Evolutionary conservation across 2,113 vertebrate genomes (phyloP), one percentile per base, ranked within the genome.

Genomic region (Motacilla alba): DNA sequence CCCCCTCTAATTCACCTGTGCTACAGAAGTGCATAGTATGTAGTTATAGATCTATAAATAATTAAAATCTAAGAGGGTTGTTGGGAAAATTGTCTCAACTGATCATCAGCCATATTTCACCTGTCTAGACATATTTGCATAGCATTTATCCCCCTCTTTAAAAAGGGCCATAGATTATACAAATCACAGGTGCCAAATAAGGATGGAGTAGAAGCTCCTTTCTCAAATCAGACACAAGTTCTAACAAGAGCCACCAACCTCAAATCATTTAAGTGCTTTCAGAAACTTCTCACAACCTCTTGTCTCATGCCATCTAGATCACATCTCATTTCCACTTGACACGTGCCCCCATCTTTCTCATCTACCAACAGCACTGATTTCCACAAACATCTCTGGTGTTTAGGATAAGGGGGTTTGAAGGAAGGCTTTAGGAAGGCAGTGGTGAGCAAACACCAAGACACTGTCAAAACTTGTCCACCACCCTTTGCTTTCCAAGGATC

Each of bases 41-140:
- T 82, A 85, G 78, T 93, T 77, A 52, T 0, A 74, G 39, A 87
- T 23, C 79, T 31, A 83, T 75, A 88, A 94, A 90, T 88, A 88
- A 95, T 90, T 96, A 78, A 96, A 59, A 78, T 46, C 46, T 72
- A 78, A 69, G 53, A 81, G 21, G 18, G 26, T 66, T 87, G 56
- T 72, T 72, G 47, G 64, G 52, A 85, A 85, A 90, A 80, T 77
- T 58, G 18, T 83, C 72, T 89, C 86, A 81, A 10, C 64, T 52
- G 64, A 92, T 95, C 86, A 87, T 55, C 74, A 90, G 47, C 69
- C 47, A 67, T 59, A 58, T 67, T 87, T 81, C 90, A 94, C 82
- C 68, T 81, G 64, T 52, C 94, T 90, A 92, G 68, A 83, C 56
- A 39, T 35, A 96, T 83, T 41, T 86, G n/a, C 73, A 67, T 19